These are phyloP conservation scores for Nilaparvata lugens DNA, from an alignment of 1,140 invertebrate genomes.

Conservation along the genomic window DNA sequence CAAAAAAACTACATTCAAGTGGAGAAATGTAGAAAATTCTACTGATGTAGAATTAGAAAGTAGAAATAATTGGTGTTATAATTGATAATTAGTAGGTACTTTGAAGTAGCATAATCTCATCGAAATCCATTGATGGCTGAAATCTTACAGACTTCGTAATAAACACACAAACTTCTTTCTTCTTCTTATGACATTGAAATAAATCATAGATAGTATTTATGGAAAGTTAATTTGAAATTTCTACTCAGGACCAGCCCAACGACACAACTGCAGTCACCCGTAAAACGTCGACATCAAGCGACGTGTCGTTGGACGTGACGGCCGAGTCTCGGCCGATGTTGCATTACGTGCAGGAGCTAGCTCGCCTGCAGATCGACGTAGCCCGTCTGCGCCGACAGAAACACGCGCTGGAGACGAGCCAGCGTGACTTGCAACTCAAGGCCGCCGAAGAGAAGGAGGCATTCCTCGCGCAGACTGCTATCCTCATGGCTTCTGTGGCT, in stretches of 20 bases:
- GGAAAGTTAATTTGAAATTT: no score
- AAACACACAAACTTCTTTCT: no score
- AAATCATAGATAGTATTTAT: no score
- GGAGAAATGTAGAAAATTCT: no score
- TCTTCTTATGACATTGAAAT: no score
- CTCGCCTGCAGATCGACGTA: slow-evolving; percentile 71
- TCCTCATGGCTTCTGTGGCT: slow-evolving; percentile 48
- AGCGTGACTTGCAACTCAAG: slow-evolving; percentile 53
- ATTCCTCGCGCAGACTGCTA: slow-evolving; percentile 45
- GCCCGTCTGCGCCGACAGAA: slow-evolving; percentile 60
- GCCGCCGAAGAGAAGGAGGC: slow-evolving; percentile 45
- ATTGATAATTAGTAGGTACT: no score
- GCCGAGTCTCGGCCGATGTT: slow-evolving; percentile 51
- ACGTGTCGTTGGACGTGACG: background rate
- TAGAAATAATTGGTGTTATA: no score
- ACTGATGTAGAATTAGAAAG: no score
- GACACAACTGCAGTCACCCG: slow-evolving; percentile 9
- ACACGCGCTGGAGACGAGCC: slow-evolving; percentile 54
- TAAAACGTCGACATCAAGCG: slow-evolving; percentile 6
- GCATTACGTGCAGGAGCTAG: slow-evolving; percentile 75
- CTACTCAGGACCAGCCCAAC: background rate
- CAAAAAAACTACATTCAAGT: no score
- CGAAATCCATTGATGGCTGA: no score
- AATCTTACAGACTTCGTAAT: no score
- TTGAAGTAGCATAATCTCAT: no score